These are phyloP conservation scores for Orchestia grillus DNA, from an alignment of 1,140 invertebrate genomes.

Conservation along the genomic window DNA sequence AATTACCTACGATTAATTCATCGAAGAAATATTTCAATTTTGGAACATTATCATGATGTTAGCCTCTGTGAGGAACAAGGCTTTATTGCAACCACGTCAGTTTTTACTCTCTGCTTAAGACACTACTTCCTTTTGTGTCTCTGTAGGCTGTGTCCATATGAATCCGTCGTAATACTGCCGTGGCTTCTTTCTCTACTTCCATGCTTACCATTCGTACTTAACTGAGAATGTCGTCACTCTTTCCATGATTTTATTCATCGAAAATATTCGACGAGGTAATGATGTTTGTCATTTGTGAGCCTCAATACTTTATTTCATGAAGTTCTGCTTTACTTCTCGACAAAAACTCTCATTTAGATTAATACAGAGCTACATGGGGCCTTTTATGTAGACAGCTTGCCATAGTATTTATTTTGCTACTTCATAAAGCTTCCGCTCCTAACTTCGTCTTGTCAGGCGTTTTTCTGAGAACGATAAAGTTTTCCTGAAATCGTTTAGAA, in stretches of 20 bases:
- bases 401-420: not conserved
- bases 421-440: not conserved
- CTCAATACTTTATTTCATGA: not conserved
- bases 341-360: not conserved
- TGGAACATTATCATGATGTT: not conserved
- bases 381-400: not conserved
- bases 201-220: not conserved
- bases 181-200: not conserved
- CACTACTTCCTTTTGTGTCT: not conserved
- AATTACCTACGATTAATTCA: too few species aligned
- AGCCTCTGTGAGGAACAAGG: not conserved
- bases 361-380: not conserved
- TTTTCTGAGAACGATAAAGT: not conserved
- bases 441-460: not conserved
- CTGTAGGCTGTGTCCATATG: slow-evolving; percentile 16
- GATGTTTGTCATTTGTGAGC: not conserved
- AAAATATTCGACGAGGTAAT: not conserved
- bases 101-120: not conserved
- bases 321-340: not conserved
- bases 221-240: not conserved
- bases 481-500: not conserved
- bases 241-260: not conserved
- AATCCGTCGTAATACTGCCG: slow-evolving; percentile 18
- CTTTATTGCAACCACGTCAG: not conserved
- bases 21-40: not conserved